These are phyloP conservation scores for Tenthredo livida DNA, from an alignment of 2,888 invertebrate species.

Conservation along the genomic window DNA sequence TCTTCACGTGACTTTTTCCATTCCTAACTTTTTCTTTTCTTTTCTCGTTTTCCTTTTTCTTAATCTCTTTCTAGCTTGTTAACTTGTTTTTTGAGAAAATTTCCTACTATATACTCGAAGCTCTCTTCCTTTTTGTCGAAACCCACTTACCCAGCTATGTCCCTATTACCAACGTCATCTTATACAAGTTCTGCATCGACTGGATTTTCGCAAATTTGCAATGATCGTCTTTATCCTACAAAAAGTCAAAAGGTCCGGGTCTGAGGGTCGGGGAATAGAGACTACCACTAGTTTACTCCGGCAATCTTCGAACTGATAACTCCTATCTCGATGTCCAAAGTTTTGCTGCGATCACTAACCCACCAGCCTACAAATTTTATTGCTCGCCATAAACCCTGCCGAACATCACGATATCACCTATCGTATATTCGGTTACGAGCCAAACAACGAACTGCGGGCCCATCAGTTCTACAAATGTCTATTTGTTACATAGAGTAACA, in stretches of 20 bases:
- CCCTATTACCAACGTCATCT: not conserved
- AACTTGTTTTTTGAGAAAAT: not conserved
- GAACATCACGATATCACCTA: conserved; percentile 43
- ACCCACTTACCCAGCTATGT: not conserved
- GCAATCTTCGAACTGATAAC: conserved; percentile 28
- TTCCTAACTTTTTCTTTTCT: not conserved
- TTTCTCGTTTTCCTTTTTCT: not conserved
- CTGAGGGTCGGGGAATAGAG: not conserved
- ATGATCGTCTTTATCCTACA: not conserved
- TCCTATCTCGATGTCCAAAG: conserved; percentile 40
- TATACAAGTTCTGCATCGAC: not conserved
- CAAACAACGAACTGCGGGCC: conserved; percentile 28
- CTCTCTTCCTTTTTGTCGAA: not conserved
- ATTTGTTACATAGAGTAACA: not conserved
- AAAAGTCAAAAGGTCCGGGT: not conserved
- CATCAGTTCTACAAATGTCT: not conserved
- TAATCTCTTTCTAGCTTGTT: not conserved
- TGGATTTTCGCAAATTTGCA: not conserved
- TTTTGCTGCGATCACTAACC: conserved; percentile 34
- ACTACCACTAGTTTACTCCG: not conserved
- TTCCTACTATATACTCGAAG: not conserved
- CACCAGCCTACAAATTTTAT: conserved; percentile 39
- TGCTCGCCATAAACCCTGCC: conserved; percentile 27
- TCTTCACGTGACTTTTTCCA: not conserved
- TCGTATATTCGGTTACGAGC: conserved; percentile 31